Evolutionary conservation across 92 coral and sea anemone genomes (phyloP), one percentile per base, ranked within the genome.

Genomic region (Porites evermanni): DNA sequence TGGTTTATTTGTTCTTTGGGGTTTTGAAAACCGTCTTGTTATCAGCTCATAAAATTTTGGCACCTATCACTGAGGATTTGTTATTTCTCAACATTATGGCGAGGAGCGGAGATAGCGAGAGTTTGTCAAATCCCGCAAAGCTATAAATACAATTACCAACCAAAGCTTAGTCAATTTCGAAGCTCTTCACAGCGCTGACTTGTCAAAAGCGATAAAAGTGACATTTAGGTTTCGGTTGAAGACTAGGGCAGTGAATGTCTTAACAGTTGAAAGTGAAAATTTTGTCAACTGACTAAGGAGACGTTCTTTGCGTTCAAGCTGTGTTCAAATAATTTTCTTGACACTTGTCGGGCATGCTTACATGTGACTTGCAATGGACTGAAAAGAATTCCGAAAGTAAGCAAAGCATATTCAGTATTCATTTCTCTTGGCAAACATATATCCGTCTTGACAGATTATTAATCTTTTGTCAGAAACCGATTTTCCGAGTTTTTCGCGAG

Each of bases 71-170:
- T 38, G 47, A 17, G 11, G 72, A 47, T 12, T 32, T 60, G 70
- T n/a, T 78, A 38, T 78, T 23, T 20, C 4, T 53, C 17, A 38
- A 44, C 7, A 83, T 17, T 32, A 72, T 64, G 17, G 17, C 47
- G 1, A 21, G 14, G 72, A 60, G 47, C 8, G 7, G 52, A 61
- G 18, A 59, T 83, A 32, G 72, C 79, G 53, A 59, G 20, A 73
- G 14, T 18, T 29, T 16, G 79, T 47, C 51, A 50, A 13, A 20
- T 38, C 69, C 47, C 17, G 53, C 77, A 64, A 19, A 73, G 68
- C 38, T 12, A 81, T 51, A 67, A 83, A 83, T 73, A 60, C 87
- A 83, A 56, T 83, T 83, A 81, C 85, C 77, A 67, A 29, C 24
- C 75, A 54, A 24, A 8, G 8, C 53, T 69, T 68, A 58, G 79